Percentiles rank a stretch among this genome's conserved stretches.
Evolutionary conservation across 2,888 invertebrate genomes (phyloP).

Genomic region (Heteromyza rotundicornis): DNA sequence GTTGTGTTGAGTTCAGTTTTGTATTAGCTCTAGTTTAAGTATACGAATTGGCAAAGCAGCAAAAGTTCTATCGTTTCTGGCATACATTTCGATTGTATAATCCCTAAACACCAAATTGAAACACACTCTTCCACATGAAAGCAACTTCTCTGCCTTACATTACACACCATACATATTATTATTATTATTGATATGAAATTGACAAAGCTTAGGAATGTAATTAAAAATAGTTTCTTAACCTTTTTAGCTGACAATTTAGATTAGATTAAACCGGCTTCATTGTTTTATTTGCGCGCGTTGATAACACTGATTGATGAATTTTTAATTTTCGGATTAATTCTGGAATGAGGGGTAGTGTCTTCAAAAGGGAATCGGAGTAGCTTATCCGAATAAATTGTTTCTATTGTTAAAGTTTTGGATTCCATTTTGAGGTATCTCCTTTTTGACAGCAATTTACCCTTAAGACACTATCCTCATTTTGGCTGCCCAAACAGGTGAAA

Average conservation of each 20-base stretch:
- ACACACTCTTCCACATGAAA: conserved; percentile 22
- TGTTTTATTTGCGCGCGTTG: not conserved
- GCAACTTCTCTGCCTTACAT: conserved; percentile 31
- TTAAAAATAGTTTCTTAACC: not conserved
- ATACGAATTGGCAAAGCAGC: too few relatives aligned
- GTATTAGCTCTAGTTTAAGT: not conserved
- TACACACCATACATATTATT: not conserved
- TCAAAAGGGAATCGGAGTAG: not conserved
- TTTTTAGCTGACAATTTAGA: not conserved
- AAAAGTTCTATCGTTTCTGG: not conserved
- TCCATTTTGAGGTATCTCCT: too few relatives aligned
- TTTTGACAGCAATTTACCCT: too few relatives aligned
- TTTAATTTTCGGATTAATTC: not conserved
- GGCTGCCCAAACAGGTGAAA: too few relatives aligned
- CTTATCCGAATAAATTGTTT: too few relatives aligned
- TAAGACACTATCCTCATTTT: too few relatives aligned
- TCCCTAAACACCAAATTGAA: not conserved
- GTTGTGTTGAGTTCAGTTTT: not conserved
- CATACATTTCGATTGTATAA: not conserved
- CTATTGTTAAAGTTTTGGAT: too few relatives aligned
- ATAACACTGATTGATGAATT: conserved; percentile 1
- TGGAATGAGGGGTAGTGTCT: not conserved
- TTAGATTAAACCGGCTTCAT: not conserved
- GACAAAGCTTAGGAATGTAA: not conserved
- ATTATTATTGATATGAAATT: not conserved